Conservation (phyloP, 2,113 vertebrate species). For the Dromiciops gliroides region DNA sequence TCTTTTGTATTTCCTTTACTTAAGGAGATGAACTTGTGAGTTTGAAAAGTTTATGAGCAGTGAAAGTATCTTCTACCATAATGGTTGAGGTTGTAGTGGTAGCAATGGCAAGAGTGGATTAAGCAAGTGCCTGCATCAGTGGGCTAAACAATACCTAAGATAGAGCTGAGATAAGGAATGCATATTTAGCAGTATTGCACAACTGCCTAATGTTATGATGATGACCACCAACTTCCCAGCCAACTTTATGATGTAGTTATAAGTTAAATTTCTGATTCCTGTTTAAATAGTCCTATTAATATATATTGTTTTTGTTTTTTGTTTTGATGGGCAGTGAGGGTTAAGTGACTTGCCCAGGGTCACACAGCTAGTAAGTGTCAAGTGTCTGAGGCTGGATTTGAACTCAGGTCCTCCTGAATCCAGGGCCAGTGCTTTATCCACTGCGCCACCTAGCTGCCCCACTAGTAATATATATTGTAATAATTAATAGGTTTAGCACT, state of each 20-base stretch:
- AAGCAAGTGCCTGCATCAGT: background rate
- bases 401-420: too few relatives aligned
- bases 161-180: background rate
- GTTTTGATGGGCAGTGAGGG: too few relatives aligned
- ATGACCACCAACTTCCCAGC: background rate
- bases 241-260: background rate
- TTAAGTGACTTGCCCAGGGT: too few relatives aligned
- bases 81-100: background rate
- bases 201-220: background rate
- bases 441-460: too few relatives aligned
- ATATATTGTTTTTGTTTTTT: too few relatives aligned
- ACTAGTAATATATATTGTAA: background rate
- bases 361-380: too few relatives aligned
- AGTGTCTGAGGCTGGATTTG: too few relatives aligned
- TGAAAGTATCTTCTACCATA: background rate
- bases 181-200: background rate
- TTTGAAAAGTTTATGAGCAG: background rate
- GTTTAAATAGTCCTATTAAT: background rate
- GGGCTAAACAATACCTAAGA: background rate
- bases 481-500: background rate
- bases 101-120: background rate
- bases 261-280: background rate
- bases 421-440: too few relatives aligned
- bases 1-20: background rate
- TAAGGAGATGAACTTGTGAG: background rate